phyloP scores from a whole-genome alignment of 2,113 vertebrate genomes.

The Carassius carassius region DNA sequence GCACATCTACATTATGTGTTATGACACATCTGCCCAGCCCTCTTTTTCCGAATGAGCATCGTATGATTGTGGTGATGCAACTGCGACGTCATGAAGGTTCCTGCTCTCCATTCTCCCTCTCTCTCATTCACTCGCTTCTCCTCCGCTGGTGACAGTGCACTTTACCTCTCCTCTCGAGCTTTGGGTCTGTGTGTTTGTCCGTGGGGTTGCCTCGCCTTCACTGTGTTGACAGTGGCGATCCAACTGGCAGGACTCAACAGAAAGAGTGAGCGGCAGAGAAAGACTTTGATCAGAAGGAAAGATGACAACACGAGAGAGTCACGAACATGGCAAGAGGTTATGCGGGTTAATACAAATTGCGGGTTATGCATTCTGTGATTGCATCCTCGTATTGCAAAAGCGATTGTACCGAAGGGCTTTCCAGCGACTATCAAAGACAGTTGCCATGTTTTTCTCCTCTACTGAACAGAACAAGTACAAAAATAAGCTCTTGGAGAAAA shows the following conservation, averaged over 20 bases:
- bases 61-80: conserved; percentile 50
- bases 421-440: too few relatives aligned
- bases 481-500: neutral
- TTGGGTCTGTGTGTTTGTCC: conserved; percentile 39
- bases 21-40: conserved; percentile 63
- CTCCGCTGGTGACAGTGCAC: conserved; percentile 63
- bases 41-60: conserved; percentile 23
- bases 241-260: conserved; percentile 50
- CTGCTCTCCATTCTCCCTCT: conserved; percentile 65
- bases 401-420: conserved; percentile 55
- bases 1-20: conserved; percentile 39
- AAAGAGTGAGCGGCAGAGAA: conserved; percentile 10
- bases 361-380: conserved; percentile 33
- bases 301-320: conserved; percentile 56
- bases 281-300: conserved; percentile 52
- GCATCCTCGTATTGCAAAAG: conserved; percentile 28
- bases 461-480: conserved; percentile 20
- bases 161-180: conserved; percentile 68
- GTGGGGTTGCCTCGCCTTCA: conserved; percentile 66
- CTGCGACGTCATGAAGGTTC: conserved; percentile 64
- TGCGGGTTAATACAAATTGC: conserved; percentile 53
- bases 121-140: conserved; percentile 53
- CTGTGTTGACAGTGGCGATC: conserved; percentile 36
- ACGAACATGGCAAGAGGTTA: conserved; percentile 38
- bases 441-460: neutral